A percentile compares a stretch with the other conserved stretches of the same genome.
Evolutionary conservation across 2,113 vertebrate species (phyloP).

Genomic region (Aix galericulata): DNA sequence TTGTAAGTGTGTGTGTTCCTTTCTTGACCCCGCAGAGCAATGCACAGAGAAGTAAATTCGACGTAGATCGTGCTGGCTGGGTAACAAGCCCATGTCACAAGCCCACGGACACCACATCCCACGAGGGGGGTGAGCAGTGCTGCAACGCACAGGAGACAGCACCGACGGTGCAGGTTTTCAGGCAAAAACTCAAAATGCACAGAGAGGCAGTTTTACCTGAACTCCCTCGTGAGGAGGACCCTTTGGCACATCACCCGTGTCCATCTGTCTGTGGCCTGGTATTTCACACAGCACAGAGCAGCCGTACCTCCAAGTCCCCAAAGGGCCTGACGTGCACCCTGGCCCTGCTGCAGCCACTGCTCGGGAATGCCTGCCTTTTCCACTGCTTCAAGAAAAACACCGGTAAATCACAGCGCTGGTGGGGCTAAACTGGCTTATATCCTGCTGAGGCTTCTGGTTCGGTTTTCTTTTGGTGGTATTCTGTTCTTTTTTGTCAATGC

Average conservation of each 20-base stretch:
- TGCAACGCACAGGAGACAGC: fast-evolving
- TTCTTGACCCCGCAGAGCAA: neutral
- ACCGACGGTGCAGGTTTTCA: neutral
- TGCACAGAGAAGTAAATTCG: neutral
- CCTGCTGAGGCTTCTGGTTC: neutral
- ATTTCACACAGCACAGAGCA: neutral
- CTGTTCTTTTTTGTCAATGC: neutral
- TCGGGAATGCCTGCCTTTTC: neutral
- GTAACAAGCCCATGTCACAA: neutral
- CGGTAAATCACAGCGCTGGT: neutral
- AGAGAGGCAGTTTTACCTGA: neutral
- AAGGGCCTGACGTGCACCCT: too few relatives aligned
- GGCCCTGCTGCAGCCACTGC: neutral
- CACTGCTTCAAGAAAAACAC: neutral
- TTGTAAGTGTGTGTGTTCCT: neutral
- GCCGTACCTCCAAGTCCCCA: neutral
- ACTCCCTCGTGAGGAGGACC: fast-evolving
- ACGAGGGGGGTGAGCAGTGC: neutral
- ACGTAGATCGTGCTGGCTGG: neutral
- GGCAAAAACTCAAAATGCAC: neutral
- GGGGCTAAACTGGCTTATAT: neutral
- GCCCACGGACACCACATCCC: neutral
- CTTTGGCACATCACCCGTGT: neutral
- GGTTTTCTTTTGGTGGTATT: neutral
- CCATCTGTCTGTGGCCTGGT: neutral